phyloP scores from a whole-genome alignment of 2,888 invertebrate genomes.

The Latrodectus elegans region DNA sequence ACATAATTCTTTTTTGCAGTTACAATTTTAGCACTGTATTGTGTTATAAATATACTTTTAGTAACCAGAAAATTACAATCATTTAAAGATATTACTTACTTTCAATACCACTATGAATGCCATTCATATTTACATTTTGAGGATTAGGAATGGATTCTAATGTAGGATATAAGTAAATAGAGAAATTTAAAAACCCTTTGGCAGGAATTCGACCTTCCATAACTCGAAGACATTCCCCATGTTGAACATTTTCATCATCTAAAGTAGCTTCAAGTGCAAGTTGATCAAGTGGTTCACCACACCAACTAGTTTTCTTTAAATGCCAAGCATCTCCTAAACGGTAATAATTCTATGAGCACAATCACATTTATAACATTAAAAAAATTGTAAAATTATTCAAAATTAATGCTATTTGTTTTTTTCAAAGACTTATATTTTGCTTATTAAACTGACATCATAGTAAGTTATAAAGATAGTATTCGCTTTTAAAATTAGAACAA shows the following conservation, averaged over 20 bases:
- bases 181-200: constrained; percentile 55
- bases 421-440: too few relatives aligned
- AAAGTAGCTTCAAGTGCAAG: constrained; percentile 51
- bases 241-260: constrained; percentile 60
- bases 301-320: constrained; percentile 61
- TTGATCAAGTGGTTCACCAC: constrained; percentile 60
- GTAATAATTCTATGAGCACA: too few relatives aligned
- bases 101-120: constrained; percentile 49
- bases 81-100: constrained; percentile 16
- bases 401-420: too few relatives aligned
- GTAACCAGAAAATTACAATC: background rate
- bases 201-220: constrained; percentile 62
- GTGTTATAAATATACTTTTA: too few relatives aligned
- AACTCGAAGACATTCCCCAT: constrained; percentile 58
- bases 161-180: constrained; percentile 60
- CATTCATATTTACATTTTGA: constrained; percentile 43
- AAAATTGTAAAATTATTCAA: too few relatives aligned
- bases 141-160: constrained; percentile 31
- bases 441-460: too few relatives aligned
- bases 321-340: constrained; percentile 63
- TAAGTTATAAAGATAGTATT: too few relatives aligned
- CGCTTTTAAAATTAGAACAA: too few relatives aligned
- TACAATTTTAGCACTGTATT: too few relatives aligned
- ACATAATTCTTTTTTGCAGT: too few relatives aligned
- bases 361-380: too few relatives aligned